Conservation (phyloP, 2,113 vertebrate species). For the Eptesicus fuscus region DNA sequence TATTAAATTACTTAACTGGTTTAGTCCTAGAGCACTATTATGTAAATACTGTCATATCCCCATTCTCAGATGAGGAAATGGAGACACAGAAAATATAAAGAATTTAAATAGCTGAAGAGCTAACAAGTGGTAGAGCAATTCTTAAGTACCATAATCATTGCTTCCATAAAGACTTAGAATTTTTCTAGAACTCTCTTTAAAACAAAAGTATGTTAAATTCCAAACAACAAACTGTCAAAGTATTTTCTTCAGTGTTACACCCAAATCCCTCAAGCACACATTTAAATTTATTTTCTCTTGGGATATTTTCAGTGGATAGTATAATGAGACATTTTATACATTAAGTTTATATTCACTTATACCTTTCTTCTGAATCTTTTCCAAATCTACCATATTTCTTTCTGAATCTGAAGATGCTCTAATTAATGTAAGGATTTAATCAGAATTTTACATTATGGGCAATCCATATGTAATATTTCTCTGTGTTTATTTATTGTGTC, state of each 20-base stretch:
- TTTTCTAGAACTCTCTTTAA: not conserved
- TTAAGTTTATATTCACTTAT: not conserved
- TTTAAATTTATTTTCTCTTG: not conserved
- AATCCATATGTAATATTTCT: not conserved
- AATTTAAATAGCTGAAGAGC: not conserved
- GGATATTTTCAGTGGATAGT: not conserved
- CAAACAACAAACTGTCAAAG: not conserved
- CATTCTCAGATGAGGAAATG: not conserved
- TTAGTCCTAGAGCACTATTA: not conserved
- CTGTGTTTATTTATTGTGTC: not conserved
- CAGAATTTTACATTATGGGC: not conserved
- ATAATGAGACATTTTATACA: not conserved
- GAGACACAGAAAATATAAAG: not conserved
- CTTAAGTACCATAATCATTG: not conserved
- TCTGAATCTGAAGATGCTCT: not conserved
- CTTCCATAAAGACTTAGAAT: not conserved
- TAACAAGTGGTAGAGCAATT: not conserved
- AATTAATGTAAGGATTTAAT: not conserved
- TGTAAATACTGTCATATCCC: not conserved
- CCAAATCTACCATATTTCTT: not conserved
- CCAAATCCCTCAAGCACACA: not conserved
- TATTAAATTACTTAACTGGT: not conserved
- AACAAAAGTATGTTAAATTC: not conserved
- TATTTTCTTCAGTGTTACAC: not conserved
- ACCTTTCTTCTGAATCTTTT: not conserved